phyloP scores from a whole-genome alignment of 2,113 vertebrate species.

The Vulpes vulpes region DNA sequence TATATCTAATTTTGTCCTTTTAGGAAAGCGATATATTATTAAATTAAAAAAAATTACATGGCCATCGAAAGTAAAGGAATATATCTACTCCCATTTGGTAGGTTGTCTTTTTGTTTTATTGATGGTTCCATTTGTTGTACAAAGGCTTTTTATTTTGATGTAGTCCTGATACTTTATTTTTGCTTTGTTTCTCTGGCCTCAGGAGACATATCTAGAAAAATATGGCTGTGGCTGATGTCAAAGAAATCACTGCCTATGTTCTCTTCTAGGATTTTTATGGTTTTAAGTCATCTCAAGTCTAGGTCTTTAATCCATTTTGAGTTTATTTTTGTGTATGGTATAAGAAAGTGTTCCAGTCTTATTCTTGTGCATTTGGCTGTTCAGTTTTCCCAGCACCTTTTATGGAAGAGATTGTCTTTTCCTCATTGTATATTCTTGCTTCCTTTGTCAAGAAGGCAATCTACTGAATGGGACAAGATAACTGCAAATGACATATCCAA shows the following conservation, averaged over 20 bases:
- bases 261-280: not conserved
- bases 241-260: not conserved
- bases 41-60: not conserved
- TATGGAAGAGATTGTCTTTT: too few relatives aligned
- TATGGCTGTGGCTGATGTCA: not conserved
- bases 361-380: too few relatives aligned
- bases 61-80: not conserved
- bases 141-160: not conserved
- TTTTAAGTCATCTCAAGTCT: not conserved
- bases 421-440: too few relatives aligned
- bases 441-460: too few relatives aligned
- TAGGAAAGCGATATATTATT: not conserved
- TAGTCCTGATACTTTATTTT: not conserved
- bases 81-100: not conserved
- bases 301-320: not conserved
- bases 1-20: not conserved
- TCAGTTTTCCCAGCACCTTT: too few relatives aligned
- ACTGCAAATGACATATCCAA: too few relatives aligned
- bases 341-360: too few relatives aligned
- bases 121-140: not conserved
- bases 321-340: too few relatives aligned
- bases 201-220: not conserved
- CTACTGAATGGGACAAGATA: too few relatives aligned
- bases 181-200: not conserved
- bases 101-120: not conserved